Percentiles rank a stretch among this genome's conserved stretches.
phyloP scores from a whole-genome alignment of 1,140 invertebrate genomes.

The Brachionus plicatilis region DNA sequence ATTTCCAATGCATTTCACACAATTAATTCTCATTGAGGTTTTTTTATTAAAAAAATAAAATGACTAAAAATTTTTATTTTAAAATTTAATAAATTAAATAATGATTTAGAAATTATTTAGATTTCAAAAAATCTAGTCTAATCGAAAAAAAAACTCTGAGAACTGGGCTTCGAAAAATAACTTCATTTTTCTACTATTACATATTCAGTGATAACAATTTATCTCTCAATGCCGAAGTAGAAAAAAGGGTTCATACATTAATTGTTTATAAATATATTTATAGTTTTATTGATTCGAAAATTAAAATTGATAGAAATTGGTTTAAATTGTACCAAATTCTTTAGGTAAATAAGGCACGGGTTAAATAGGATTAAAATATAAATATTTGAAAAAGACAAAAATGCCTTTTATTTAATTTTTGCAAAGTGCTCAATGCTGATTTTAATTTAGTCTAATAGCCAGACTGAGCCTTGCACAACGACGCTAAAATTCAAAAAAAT shows the following conservation, averaged over 20 bases:
- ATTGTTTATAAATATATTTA: conserved; percentile 5
- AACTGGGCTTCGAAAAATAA: not conserved
- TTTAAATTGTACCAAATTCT: not conserved
- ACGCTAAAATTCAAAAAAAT: not conserved
- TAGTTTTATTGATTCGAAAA: not conserved
- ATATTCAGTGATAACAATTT: not conserved
- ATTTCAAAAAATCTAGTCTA: not conserved
- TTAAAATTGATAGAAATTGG: not conserved
- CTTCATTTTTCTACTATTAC: not conserved
- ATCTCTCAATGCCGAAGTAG: not conserved
- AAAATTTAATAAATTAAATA: not conserved
- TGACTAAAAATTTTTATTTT: not conserved
- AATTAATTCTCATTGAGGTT: not conserved
- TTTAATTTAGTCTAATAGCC: not conserved
- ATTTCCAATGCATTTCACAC: too few species aligned
- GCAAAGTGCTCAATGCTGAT: not conserved
- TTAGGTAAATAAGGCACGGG: conserved; percentile 22
- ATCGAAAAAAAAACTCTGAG: not conserved
- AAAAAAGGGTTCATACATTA: not conserved
- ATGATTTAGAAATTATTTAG: not conserved
- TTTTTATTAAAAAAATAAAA: not conserved
- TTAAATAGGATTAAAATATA: conserved; percentile 3
- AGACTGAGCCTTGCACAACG: not conserved
- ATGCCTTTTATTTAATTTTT: not conserved
- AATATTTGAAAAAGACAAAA: conserved; percentile 18